Conservation (phyloP, 2,888 invertebrate genomes). For the Notocelia uddmanniana region DNA sequence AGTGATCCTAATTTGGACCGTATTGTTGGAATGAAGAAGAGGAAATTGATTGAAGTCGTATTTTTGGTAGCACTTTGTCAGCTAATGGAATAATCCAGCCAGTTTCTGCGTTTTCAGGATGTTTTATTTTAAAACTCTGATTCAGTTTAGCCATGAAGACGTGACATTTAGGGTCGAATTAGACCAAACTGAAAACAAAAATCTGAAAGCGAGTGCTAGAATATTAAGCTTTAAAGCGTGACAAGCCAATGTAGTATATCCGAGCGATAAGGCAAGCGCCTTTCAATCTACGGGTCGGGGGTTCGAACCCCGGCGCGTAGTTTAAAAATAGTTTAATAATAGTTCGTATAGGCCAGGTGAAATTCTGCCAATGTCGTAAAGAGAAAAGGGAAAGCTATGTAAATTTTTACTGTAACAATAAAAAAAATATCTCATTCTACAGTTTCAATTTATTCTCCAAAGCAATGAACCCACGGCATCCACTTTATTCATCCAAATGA, state of each 20-base stretch:
- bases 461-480: not conserved
- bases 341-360: too few relatives aligned
- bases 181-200: not conserved
- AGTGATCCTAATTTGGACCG: constrained; percentile 33
- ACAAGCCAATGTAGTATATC: too few relatives aligned
- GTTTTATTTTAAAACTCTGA: not conserved
- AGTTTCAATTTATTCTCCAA: not conserved
- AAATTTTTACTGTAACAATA: too few relatives aligned
- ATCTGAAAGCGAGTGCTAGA: too few relatives aligned
- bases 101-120: not conserved
- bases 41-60: constrained; percentile 27
- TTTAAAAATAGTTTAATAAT: too few relatives aligned
- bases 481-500: not conserved
- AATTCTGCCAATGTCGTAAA: too few relatives aligned
- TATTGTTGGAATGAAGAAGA: constrained; percentile 27
- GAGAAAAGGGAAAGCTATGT: too few relatives aligned
- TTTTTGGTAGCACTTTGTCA: not conserved
- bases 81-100: constrained; percentile 8
- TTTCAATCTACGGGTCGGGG: too few relatives aligned
- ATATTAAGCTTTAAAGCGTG: too few relatives aligned
- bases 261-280: too few relatives aligned
- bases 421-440: not conserved
- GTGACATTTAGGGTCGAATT: not conserved
- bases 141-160: not conserved
- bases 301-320: too few relatives aligned